Evolutionary conservation across 2,888 invertebrate genomes (phyloP), one percentile per base, ranked within the genome.

Genomic region (Leptogaster cylindrica): DNA sequence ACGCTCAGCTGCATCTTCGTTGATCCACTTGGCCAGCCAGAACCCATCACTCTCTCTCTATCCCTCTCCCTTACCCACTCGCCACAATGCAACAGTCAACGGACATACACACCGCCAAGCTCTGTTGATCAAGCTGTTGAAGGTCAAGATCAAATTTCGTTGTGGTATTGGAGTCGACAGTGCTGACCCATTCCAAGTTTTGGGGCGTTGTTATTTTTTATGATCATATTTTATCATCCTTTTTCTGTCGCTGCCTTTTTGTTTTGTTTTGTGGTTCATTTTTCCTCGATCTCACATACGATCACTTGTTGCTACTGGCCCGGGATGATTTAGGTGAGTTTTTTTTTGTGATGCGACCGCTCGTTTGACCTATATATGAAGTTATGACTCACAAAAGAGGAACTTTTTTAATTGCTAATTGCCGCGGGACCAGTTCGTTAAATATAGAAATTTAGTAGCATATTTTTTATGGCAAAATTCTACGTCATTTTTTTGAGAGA

Each of bases 91-190:
- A 14, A 4, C 23, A 12, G 23, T n/a, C n/a, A n/a, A n/a, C n/a
- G n/a, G n/a, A n/a, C n/a, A n/a, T n/a, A n/a, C n/a, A n/a, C 46
- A 4, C 46, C 5, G 23, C 12, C 23, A n/a, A 25, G 46, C 46
- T 46, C 25, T 46, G 46, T 46, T 46, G 10, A 46, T 46, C 16
- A 3, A n/a, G n/a, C 20, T 46, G 5, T 25, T 46, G 46, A 46
- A 46, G 46, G 46, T 46, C 46, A 46, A 46, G 46, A 46, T 46
- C 46, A 46, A 46, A 46, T 46, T 46, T 46, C 46, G 46, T 46
- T n/a, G 23, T 20, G 46, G 46, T 46, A 25, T 46, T 46, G n/a
- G n/a, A 46, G 46, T 46, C n/a, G 46, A 20, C 46, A n/a, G n/a
- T 46, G 46, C 23, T 25, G 10, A 12, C 20, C 23, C 25, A 46